Evolutionary conservation across 1,140 invertebrate species (phyloP).

Genomic region (Tachypleus tridentatus): DNA sequence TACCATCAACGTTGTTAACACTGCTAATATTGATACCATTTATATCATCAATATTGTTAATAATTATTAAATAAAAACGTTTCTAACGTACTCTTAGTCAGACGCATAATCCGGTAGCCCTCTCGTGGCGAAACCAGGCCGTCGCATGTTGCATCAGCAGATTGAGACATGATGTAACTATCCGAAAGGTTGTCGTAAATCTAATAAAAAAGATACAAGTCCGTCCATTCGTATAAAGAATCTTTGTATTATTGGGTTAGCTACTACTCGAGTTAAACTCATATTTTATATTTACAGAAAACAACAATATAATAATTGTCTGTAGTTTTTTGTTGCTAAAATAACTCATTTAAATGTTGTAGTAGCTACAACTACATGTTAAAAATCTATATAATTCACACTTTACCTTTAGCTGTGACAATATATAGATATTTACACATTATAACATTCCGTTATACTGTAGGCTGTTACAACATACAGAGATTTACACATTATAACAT

Average conservation of each 20-base stretch:
- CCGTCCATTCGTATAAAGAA: neutral
- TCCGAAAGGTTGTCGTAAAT: constrained; percentile 26
- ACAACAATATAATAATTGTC: neutral
- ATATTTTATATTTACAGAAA: neutral
- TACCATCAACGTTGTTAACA: too few relatives aligned
- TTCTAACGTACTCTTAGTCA: constrained; percentile 48
- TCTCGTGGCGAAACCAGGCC: constrained; percentile 66
- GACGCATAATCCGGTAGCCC: constrained; percentile 59
- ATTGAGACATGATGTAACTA: constrained; percentile 67
- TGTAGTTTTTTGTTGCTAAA: neutral
- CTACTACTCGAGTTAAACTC: neutral
- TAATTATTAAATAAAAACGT: too few relatives aligned
- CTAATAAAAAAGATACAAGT: constrained; percentile 10
- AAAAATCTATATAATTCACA: too few relatives aligned
- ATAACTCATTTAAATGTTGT: neutral
- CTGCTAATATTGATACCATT: too few relatives aligned
- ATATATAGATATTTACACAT: too few relatives aligned
- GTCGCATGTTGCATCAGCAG: constrained; percentile 76
- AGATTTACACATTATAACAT: too few relatives aligned
- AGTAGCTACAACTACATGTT: too few relatives aligned
- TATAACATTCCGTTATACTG: too few relatives aligned
- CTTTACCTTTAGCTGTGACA: too few relatives aligned
- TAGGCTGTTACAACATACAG: too few relatives aligned
- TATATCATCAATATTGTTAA: too few relatives aligned
- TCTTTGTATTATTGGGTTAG: neutral